A percentile compares a stretch with the other conserved stretches of the same genome.
These are phyloP conservation scores for Alsophila aescularia DNA, from an alignment of 2,888 invertebrate species.

Conservation along the genomic window DNA sequence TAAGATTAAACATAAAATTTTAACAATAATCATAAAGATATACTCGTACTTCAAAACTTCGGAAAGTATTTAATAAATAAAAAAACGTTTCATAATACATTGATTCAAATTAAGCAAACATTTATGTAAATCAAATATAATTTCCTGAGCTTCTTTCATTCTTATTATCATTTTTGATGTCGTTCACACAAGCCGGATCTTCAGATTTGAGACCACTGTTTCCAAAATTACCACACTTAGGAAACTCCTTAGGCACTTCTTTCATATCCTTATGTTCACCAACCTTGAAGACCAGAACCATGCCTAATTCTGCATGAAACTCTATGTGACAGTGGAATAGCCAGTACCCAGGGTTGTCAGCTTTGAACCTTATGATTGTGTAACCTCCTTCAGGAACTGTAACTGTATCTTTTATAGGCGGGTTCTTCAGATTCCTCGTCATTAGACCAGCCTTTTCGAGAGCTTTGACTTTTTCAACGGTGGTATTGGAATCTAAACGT, in stretches of 20 bases:
- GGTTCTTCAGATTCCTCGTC: slow-evolving; percentile 87
- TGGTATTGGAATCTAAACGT: slow-evolving; percentile 86
- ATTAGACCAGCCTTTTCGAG: slow-evolving; percentile 88
- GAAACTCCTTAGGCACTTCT: slow-evolving; percentile 89
- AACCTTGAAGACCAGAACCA: slow-evolving; percentile 94
- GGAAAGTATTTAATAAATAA: too few relatives aligned
- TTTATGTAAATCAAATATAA: not conserved
- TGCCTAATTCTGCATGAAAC: slow-evolving; percentile 95
- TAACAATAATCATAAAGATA: too few relatives aligned
- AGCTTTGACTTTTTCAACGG: slow-evolving; percentile 87
- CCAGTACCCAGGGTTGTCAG: slow-evolving; percentile 96
- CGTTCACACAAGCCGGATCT: not conserved
- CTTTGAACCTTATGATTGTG: slow-evolving; percentile 92
- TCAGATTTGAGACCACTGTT: slow-evolving; percentile 3
- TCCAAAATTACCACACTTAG: slow-evolving; percentile 85
- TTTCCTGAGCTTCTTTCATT: not conserved
- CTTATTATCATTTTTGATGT: not conserved
- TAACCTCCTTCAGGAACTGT: slow-evolving; percentile 96
- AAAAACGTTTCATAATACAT: too few relatives aligned
- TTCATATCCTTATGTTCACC: slow-evolving; percentile 91
- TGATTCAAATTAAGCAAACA: too few relatives aligned
- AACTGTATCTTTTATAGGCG: slow-evolving; percentile 94
- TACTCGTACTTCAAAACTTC: too few relatives aligned
- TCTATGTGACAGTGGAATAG: slow-evolving; percentile 96
- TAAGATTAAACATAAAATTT: too few relatives aligned